phyloP scores from a whole-genome alignment of 1,140 invertebrate genomes.

The Ectropis grisescens region DNA sequence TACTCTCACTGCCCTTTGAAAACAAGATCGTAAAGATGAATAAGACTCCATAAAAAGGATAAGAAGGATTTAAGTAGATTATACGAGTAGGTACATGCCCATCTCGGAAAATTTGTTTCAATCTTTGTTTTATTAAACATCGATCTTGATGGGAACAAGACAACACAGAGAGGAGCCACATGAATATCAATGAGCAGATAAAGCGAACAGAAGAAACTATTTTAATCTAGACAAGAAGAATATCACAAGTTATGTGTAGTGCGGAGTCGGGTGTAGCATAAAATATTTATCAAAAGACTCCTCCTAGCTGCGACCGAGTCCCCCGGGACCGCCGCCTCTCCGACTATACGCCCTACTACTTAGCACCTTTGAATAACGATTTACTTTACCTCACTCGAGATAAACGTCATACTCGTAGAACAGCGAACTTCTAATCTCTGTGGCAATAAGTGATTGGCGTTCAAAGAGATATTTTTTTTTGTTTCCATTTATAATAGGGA shows the following conservation, averaged over 20 bases:
- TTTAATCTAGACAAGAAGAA: slow-evolving; percentile 33
- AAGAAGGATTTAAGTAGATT: not conserved
- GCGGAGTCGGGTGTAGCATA: slow-evolving; percentile 37
- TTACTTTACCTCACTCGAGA: slow-evolving; percentile 10
- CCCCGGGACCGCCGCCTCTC: slow-evolving; percentile 23
- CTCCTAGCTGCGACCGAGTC: slow-evolving; percentile 27
- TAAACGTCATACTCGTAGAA: too few species aligned
- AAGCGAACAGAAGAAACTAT: slow-evolving; percentile 21
- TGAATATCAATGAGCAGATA: slow-evolving; percentile 24
- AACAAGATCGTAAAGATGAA: slow-evolving; percentile 42
- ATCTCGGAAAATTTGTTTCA: too few species aligned
- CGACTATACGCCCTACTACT: slow-evolving; percentile 29
- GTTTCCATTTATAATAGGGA: too few species aligned
- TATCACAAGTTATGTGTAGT: slow-evolving; percentile 29
- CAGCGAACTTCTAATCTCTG: too few species aligned
- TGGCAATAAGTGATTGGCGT: too few species aligned
- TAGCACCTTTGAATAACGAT: slow-evolving; percentile 35
- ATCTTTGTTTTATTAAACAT: slow-evolving; percentile 1
- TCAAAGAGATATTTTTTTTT: too few species aligned
- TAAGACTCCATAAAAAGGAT: slow-evolving; percentile 9
- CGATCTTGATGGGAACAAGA: slow-evolving; percentile 11
- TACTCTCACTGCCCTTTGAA: slow-evolving; percentile 37
- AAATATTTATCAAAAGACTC: slow-evolving; percentile 60
- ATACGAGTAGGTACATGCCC: not conserved
- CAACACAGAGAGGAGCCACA: slow-evolving; percentile 13